Conservation (phyloP, 2,797 vertebrate species). For the Hypotaenidia okinawae region DNA sequence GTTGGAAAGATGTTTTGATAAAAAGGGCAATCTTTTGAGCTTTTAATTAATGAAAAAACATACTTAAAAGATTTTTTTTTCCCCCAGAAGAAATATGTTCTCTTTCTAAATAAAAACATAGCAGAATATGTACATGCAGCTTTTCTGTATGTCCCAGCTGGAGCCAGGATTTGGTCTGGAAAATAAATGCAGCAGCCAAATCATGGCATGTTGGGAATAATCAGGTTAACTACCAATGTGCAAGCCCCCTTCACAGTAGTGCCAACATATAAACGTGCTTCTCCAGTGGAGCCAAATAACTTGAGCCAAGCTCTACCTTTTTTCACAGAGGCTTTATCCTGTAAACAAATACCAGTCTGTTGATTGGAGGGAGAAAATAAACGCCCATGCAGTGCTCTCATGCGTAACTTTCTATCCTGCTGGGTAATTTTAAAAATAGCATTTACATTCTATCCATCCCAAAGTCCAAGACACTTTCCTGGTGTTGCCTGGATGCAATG, state of each 20-base stretch:
- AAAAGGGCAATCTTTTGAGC: background rate
- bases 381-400: constrained; percentile 1
- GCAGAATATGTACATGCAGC: background rate
- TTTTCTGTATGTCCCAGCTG: background rate
- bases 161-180: background rate
- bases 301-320: constrained; percentile 20
- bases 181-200: background rate
- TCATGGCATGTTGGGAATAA: background rate
- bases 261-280: background rate
- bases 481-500: constrained; percentile 60
- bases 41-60: background rate
- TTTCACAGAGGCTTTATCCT: constrained; percentile 33
- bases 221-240: background rate
- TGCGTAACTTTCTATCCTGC: constrained; percentile 42
- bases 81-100: background rate
- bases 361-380: constrained; percentile 37
- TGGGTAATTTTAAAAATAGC: constrained; percentile 65
- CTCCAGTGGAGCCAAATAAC: background rate
- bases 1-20: background rate
- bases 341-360: constrained; percentile 14
- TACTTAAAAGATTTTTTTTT: background rate
- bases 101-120: background rate
- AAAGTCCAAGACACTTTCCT: constrained; percentile 49
- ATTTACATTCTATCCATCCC: constrained; percentile 62
- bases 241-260: background rate